A percentile compares a stretch with the other conserved stretches of the same genome.
phyloP scores from a whole-genome alignment of 2,888 invertebrate genomes.

The Chelonus formosanus region DNA sequence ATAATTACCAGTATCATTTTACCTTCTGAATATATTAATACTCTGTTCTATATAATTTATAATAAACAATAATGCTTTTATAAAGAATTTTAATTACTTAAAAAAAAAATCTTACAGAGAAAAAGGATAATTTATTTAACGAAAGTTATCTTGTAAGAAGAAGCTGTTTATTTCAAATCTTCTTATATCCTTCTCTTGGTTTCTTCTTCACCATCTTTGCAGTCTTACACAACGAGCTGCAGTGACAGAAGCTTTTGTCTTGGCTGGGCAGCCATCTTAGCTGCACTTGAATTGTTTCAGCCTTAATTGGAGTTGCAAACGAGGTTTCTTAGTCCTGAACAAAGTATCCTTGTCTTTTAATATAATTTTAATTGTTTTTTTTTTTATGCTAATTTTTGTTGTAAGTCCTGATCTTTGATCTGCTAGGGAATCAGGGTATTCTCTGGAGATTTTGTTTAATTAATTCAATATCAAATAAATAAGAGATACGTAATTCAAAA shows the following conservation, averaged over 20 bases:
- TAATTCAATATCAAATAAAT: too few species aligned
- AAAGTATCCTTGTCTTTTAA: neutral
- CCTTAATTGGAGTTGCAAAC: constrained; percentile 50
- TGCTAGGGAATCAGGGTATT: too few species aligned
- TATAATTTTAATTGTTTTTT: too few species aligned
- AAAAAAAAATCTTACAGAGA: too few species aligned
- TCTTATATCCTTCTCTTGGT: constrained; percentile 1
- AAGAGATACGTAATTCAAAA: neutral
- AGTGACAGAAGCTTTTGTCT: constrained; percentile 45
- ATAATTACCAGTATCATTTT: too few species aligned
- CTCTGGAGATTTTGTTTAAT: too few species aligned
- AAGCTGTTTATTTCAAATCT: neutral
- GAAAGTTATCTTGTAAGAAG: too few species aligned
- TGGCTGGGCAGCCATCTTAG: constrained; percentile 45
- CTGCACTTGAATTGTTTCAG: constrained; percentile 53
- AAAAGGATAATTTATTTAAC: neutral
- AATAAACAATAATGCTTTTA: too few species aligned
- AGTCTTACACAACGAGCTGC: constrained; percentile 29
- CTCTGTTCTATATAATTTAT: too few species aligned
- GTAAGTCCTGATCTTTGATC: too few species aligned
- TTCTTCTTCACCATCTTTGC: constrained; percentile 18
- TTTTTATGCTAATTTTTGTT: constrained; percentile 2
- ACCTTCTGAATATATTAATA: too few species aligned
- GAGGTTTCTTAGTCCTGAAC: constrained; percentile 38
- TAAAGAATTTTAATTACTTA: too few species aligned